Conservation (phyloP, 2,888 invertebrate species). For the Candidula unifasciata region DNA sequence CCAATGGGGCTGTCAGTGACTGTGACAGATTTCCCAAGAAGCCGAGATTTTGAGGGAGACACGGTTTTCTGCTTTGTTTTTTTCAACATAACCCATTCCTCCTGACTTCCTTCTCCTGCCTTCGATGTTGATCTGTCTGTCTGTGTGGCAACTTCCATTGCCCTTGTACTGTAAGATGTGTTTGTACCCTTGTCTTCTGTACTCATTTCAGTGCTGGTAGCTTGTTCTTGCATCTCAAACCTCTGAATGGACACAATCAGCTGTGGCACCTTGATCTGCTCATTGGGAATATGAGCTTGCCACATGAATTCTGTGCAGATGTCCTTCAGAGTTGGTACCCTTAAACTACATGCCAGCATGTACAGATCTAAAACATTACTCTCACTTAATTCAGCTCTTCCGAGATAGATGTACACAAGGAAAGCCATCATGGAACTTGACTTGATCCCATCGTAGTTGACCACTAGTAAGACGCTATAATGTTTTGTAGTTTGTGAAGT, state of each 20-base stretch:
- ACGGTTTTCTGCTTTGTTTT: slow-evolving; percentile 53
- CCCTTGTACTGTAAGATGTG: not conserved
- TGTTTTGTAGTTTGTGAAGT: slow-evolving; percentile 7
- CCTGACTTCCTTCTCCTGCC: slow-evolving; percentile 51
- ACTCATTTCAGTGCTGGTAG: slow-evolving; percentile 7
- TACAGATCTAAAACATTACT: slow-evolving; percentile 51
- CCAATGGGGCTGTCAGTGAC: slow-evolving; percentile 16
- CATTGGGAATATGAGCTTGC: slow-evolving; percentile 37
- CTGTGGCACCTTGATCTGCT: slow-evolving; percentile 40
- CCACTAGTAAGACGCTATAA: slow-evolving; percentile 29
- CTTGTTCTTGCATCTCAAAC: slow-evolving; percentile 29
- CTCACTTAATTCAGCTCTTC: slow-evolving; percentile 46
- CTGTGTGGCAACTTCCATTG: slow-evolving; percentile 48
- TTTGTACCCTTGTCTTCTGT: slow-evolving; percentile 39
- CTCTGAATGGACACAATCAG: slow-evolving; percentile 36
- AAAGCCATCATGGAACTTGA: slow-evolving; percentile 51
- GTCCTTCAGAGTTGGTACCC: slow-evolving; percentile 41
- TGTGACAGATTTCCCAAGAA: slow-evolving; percentile 5
- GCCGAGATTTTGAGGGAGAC: slow-evolving; percentile 44
- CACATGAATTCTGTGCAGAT: slow-evolving; percentile 43
- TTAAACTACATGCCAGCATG: slow-evolving; percentile 52
- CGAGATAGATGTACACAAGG: slow-evolving; percentile 54
- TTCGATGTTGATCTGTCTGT: slow-evolving; percentile 47
- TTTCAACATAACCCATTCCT: slow-evolving; percentile 53
- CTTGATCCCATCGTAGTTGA: slow-evolving; percentile 53